phyloP scores from a whole-genome alignment of 1,140 invertebrate genomes.

The Piezodorus guildinii region DNA sequence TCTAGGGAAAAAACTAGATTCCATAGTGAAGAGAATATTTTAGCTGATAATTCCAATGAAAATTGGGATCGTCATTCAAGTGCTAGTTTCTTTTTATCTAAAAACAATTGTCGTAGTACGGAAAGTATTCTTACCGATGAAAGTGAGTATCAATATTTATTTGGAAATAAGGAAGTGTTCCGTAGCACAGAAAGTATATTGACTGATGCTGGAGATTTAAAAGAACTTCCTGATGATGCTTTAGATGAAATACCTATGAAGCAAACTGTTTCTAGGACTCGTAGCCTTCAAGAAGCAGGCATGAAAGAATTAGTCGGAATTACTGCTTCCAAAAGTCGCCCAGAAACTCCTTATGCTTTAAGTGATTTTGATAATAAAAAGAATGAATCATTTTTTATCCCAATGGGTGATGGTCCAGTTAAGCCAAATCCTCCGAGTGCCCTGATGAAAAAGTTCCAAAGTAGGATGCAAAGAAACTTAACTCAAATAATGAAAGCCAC shows the following conservation, averaged over 20 bases:
- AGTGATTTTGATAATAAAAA: conserved; percentile 24
- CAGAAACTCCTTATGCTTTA: conserved; percentile 28
- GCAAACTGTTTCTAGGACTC: conserved; percentile 37
- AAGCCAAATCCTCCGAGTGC: conserved; percentile 23
- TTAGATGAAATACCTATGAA: conserved; percentile 36
- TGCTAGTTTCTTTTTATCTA: conserved; percentile 40
- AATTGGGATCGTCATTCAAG: conserved; percentile 40
- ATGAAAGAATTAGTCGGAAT: conserved; percentile 28
- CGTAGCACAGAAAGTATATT: conserved; percentile 39
- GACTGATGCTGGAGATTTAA: conserved; percentile 48
- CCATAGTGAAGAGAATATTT: conserved; percentile 60
- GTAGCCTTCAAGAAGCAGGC: conserved; percentile 39
- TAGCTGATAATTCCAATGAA: conserved; percentile 55
- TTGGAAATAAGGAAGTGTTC: conserved; percentile 29
- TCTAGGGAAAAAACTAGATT: conserved; percentile 30
- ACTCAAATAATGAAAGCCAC: conserved; percentile 29
- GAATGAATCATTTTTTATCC: conserved; percentile 30
- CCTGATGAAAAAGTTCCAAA: conserved; percentile 24
- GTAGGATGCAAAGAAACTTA: conserved; percentile 24
- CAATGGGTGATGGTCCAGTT: conserved; percentile 22
- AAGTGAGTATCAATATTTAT: conserved; percentile 45
- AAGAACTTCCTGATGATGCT: conserved; percentile 33
- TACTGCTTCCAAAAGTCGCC: conserved; percentile 28
- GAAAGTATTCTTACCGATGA: conserved; percentile 69
- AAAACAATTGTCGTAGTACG: conserved; percentile 54